Base-by-base conservation (phyloP, 1,140 invertebrate species). In the Papilio xuthus region DNA sequence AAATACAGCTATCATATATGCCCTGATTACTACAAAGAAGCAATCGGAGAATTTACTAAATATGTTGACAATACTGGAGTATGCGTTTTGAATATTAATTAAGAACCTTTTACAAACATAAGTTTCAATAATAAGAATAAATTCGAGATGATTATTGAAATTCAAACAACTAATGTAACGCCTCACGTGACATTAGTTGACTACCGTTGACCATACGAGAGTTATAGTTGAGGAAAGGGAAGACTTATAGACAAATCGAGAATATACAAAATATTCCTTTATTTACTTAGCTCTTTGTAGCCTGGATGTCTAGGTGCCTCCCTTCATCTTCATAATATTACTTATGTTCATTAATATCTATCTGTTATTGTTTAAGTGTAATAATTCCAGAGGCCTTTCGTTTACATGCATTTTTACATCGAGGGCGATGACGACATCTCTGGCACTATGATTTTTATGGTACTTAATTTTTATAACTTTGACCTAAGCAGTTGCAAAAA, bases 371-470 rank as follows among this genome's bases (percentile, higher is more conserved):
- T 18, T 50, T 18, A 50, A 50, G 13, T 18, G 0, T 67, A 67
- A 56, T 78, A n/a, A 42, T 94, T 94, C 81, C 87, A 95, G 94
- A 89, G 94, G 78, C 91, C 94, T n/a, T 92, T 91, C 80, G 93
- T 89, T 8, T 95, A 94, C 80, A 89, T 95, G 75, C 91, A 93
- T 42, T 88, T 95, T 76, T 84, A 89, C 7, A 93, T 94, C 63
- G 81, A 94, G 80, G 84, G 81, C 20, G 79, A 88, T 80, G 80
- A 89, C n/a, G 83, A 92, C 60, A 32, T 67, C 12, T 67, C 60
- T 41, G 94, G 94, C 13, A 88, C 93, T 10, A 50, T 95, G 78
- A 88, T 94, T 78, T 94, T 95, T 84, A 90, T 94, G 91, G 94
- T 94, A 91, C 2, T n/a, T 37, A 60, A 3, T 63, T 63, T 63